Evolutionary conservation across 2,797 vertebrate genomes (phyloP), one percentile per base, ranked within the genome.

Genomic region (Periparus ater): DNA sequence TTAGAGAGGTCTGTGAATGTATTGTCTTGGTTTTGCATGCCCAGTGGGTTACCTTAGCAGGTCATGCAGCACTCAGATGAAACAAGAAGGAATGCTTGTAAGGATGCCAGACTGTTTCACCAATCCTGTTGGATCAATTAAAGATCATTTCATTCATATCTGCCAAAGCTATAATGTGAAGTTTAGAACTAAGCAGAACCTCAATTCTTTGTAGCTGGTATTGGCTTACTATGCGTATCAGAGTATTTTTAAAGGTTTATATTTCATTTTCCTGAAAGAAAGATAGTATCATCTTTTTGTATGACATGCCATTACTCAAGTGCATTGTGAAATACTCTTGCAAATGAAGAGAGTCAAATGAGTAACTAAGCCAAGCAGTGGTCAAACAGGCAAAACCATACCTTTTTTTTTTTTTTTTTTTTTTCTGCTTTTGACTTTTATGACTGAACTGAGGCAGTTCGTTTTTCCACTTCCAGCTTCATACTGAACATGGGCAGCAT

Each of bases 81-180:
- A 42, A 45, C 40, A 34, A 55, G 53, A 51, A 88, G 63, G 40
- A 89, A 51, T 73, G 58, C 12, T 86, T 83, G 79, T 91, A 74
- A 85, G 79, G 71, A 38, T 97, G 93, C 73, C 89, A 72, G 70
- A 57, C 83, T 88, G 88, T 90, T 97, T 95, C 85, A 93, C 91
- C 63, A 88, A 17, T 70, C 13, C 4, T 75, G 3, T 38, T 81
- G 95, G 81, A 77, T 91, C 66, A 50, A 3, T 79, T 76, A 70
- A 93, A 87, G 40, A 85, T 58, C 22, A 15, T 54, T 75, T 82
- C 61, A 68, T 87, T 91, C 26, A 13, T 70, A n/a, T 40, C 60
- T 83, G 40, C 51, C 25, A 29, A 58, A 34, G 27, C 40, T 77
- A 65, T 45, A 67, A 66, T 1, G 6, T 84, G 62, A 88, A 85